Evolutionary conservation across 2,797 vertebrate species (phyloP).

Genomic region (Ficedula albicollis): DNA sequence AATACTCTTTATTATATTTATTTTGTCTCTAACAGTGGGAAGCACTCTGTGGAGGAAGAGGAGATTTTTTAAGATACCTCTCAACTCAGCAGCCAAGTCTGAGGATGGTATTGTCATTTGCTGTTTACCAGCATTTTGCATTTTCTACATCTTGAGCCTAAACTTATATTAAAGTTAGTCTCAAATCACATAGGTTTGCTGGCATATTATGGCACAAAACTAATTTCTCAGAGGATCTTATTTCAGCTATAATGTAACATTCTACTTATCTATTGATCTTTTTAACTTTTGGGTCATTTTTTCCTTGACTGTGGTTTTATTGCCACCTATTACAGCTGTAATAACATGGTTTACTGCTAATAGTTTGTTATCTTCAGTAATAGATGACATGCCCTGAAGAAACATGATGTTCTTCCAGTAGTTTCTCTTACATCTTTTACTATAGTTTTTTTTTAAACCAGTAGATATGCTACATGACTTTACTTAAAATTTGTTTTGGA

Average conservation of each 20-base stretch:
- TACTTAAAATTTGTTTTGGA: not conserved
- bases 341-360: conserved; percentile 60
- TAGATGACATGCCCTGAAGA: conserved; percentile 16
- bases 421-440: not conserved
- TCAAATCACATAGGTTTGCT: conserved; percentile 33
- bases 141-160: not conserved
- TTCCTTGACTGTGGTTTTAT: conserved; percentile 64
- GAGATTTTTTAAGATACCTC: not conserved
- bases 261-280: conserved; percentile 59
- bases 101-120: not conserved
- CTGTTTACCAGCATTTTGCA: not conserved
- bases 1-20: not conserved
- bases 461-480: not conserved
- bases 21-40: not conserved
- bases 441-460: not conserved
- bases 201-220: conserved; percentile 54
- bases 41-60: not conserved
- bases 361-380: conserved; percentile 38
- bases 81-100: not conserved
- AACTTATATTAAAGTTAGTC: conserved; percentile 38
- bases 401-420: not conserved
- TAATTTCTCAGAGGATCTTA: conserved; percentile 65
- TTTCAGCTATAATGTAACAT: conserved; percentile 62
- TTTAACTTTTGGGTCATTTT: conserved; percentile 67
- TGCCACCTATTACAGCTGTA: conserved; percentile 60